Conservation (phyloP, 2,797 vertebrate species). For the Chanos chanos region DNA sequence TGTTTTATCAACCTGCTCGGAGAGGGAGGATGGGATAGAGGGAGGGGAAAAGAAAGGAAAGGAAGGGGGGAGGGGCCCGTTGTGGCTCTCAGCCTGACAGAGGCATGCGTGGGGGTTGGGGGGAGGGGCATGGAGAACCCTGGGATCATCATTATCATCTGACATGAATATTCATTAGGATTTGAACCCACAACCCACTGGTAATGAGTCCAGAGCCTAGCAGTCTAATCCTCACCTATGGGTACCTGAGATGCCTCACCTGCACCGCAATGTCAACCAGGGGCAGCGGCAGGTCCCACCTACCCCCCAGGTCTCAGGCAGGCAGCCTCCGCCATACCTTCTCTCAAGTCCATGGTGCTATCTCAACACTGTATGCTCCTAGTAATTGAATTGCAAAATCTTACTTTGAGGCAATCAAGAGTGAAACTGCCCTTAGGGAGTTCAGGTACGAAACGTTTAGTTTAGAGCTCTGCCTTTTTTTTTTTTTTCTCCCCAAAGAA, state of each 20-base stretch:
- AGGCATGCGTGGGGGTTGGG: conserved; percentile 18
- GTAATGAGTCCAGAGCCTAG: conserved; percentile 43
- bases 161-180: conserved; percentile 50
- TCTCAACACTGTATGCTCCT: too few relatives aligned
- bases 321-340: neutral
- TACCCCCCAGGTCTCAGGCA: neutral
- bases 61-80: neutral
- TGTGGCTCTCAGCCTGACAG: conserved; percentile 33
- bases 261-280: conserved; percentile 16
- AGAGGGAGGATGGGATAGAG: conserved; percentile 36
- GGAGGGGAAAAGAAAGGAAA: neutral
- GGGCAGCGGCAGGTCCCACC: conserved; percentile 13
- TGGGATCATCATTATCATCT: conserved; percentile 49
- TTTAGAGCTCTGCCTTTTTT: too few relatives aligned
- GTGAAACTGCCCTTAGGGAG: too few relatives aligned
- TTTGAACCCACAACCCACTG: conserved; percentile 50
- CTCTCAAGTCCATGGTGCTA: neutral
- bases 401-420: too few relatives aligned
- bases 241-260: conserved; percentile 17
- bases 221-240: conserved; percentile 40
- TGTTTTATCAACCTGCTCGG: conserved; percentile 87
- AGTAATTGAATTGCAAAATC: too few relatives aligned
- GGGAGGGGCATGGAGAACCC: conserved; percentile 36
- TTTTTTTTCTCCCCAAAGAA: too few relatives aligned
- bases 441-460: too few relatives aligned